phyloP scores from a whole-genome alignment of 1,140 invertebrate genomes.

The Philopotamus ludificatus region DNA sequence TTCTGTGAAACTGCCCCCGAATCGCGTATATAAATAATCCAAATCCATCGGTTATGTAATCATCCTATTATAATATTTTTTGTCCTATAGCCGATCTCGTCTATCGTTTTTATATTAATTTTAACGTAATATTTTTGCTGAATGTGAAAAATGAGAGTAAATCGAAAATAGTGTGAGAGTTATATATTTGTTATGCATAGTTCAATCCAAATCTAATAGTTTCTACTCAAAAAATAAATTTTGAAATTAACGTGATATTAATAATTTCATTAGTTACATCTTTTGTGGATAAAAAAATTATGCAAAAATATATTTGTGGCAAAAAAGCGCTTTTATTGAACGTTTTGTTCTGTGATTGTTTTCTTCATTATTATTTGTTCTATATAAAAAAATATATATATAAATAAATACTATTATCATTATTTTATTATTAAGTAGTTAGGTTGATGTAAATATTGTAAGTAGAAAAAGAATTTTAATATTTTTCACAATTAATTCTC shows the following conservation, averaged over 20 bases:
- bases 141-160: background rate
- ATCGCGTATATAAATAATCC: background rate
- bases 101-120: constrained; percentile 36
- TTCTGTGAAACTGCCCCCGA: constrained; percentile 22
- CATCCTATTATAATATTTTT: constrained; percentile 36
- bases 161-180: background rate
- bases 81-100: constrained; percentile 42
- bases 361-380: constrained; percentile 39
- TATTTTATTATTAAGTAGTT: constrained; percentile 32
- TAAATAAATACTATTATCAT: constrained; percentile 37
- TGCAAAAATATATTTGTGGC: background rate
- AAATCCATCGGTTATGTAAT: constrained; percentile 13
- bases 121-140: background rate
- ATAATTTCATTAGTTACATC: background rate
- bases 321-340: constrained; percentile 17
- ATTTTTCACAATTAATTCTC: constrained; percentile 13
- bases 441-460: constrained; percentile 41
- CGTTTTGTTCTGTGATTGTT: constrained; percentile 43
- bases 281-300: background rate
- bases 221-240: too few species aligned
- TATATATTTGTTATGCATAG: too few species aligned
- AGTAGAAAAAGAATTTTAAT: constrained; percentile 39
- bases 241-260: background rate
- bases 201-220: too few species aligned
- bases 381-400: constrained; percentile 30